These are phyloP conservation scores for Listrodromus nycthemerus DNA, from an alignment of 2,888 invertebrate species.

Conservation along the genomic window DNA sequence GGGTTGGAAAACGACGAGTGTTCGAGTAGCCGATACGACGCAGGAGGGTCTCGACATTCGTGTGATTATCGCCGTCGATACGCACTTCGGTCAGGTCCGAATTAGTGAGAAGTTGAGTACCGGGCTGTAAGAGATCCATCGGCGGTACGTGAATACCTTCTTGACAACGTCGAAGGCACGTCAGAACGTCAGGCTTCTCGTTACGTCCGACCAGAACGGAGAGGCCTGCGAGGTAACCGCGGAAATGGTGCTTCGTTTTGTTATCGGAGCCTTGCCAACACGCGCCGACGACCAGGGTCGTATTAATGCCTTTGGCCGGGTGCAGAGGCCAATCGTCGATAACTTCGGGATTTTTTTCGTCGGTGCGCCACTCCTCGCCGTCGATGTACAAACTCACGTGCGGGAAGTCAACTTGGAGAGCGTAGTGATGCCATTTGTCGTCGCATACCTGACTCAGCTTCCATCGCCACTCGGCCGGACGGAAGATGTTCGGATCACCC, in stretches of 20 bases:
- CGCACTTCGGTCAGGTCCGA: conserved; percentile 94
- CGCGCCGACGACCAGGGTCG: conserved; percentile 97
- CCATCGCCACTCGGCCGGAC: conserved; percentile 99
- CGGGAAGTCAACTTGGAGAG: conserved; percentile 96
- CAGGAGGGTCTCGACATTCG: conserved; percentile 94
- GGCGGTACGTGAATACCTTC: conserved; percentile 89
- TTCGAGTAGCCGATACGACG: conserved; percentile 96
- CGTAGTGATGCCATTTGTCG: conserved; percentile 99
- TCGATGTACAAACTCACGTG: conserved; percentile 95
- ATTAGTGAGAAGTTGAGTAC: conserved; percentile 91
- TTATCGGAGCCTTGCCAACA: conserved; percentile 99
- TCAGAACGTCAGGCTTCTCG: conserved; percentile 90
- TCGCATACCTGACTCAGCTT: conserved; percentile 98
- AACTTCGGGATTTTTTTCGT: conserved; percentile 95
- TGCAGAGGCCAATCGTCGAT: conserved; percentile 99
- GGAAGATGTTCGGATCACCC: conserved; percentile 96
- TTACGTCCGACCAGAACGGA: conserved; percentile 91
- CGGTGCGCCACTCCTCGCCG: conserved; percentile 89
- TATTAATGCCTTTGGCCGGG: conserved; percentile 96
- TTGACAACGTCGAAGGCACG: conserved; percentile 92
- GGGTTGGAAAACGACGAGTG: conserved; percentile 96
- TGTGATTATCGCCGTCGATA: conserved; percentile 95
- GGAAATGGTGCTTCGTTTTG: conserved; percentile 95
- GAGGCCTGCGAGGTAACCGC: conserved; percentile 95
- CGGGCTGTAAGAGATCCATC: conserved; percentile 91